Conservation (phyloP, 2,113 vertebrate species). For the Neotragus moschatus region DNA sequence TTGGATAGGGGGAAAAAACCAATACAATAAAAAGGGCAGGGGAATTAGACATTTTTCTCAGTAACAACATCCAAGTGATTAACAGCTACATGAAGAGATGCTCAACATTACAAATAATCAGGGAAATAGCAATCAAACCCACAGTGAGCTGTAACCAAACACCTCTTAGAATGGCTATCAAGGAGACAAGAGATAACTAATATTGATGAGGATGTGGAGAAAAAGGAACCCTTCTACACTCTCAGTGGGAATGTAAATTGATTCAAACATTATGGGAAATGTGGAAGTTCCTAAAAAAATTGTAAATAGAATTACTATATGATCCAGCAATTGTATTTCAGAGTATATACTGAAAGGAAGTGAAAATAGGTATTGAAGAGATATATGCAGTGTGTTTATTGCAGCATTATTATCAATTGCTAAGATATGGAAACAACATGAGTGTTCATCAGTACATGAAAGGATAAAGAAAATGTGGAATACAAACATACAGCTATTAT, state of each 20-base stretch:
- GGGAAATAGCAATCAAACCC: neutral
- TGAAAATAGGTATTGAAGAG: neutral
- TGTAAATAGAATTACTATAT: neutral
- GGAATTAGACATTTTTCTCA: neutral
- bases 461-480: neutral
- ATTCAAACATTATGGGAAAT: neutral
- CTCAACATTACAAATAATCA: neutral
- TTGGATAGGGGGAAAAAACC: accelerated
- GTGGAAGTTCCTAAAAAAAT: neutral
- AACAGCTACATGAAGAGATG: neutral
- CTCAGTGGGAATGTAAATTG: neutral
- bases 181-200: neutral
- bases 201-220: neutral
- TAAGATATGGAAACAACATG: neutral
- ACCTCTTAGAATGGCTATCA: neutral
- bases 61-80: neutral
- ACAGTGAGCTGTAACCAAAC: neutral
- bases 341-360: neutral
- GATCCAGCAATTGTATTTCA: neutral
- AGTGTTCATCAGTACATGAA: neutral
- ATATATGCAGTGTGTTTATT: neutral
- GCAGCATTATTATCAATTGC: neutral
- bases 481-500: neutral
- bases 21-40: neutral
- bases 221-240: neutral